phyloP scores from a whole-genome alignment of 2,113 vertebrate species.

The rabbit (Oryctolagus cuniculus) region mOryCun1.1 NC_091434.1:17937001-17937500 shows the following conservation, averaged over 20 bases:
- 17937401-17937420: constrained; percentile 67
- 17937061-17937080: neutral
- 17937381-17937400: neutral
- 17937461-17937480: constrained; percentile 16
- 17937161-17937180: neutral
- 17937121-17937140: neutral
- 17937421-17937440: constrained; percentile 61
- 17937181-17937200: neutral
- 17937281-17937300: neutral
- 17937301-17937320: neutral
- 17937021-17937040: constrained; percentile 5
- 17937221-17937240: neutral
- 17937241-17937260: neutral
- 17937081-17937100: neutral
- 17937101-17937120: neutral
- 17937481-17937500: neutral
- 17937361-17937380: neutral
- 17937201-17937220: too few species aligned
- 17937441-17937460: constrained; percentile 66
- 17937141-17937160: too few species aligned
- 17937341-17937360: neutral
- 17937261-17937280: neutral
- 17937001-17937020: neutral
- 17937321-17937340: neutral
- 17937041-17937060: neutral